Evolutionary conservation across 2,888 invertebrate genomes (phyloP).

Genomic region (Cerceris ruficornis): DNA sequence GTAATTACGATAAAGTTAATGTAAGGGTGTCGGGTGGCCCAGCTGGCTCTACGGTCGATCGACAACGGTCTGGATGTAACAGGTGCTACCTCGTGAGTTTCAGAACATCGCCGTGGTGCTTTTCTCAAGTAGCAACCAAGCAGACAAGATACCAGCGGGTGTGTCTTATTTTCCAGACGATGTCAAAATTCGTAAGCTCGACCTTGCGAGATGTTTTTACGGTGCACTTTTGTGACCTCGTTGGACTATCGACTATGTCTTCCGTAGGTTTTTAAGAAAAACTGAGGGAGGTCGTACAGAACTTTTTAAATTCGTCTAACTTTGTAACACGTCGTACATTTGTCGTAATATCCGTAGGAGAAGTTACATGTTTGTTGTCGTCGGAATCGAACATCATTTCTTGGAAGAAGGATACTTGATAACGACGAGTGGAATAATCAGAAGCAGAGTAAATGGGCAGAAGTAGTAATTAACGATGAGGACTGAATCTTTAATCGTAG

Average conservation of each 20-base stretch:
- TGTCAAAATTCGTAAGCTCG: slow-evolving; percentile 27
- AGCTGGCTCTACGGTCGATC: slow-evolving; percentile 70
- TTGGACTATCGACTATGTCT: too few species aligned
- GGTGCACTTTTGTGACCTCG: too few species aligned
- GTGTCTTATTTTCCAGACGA: slow-evolving; percentile 30
- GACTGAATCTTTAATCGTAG: slow-evolving; percentile 52
- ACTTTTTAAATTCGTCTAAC: too few species aligned
- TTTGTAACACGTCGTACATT: not conserved
- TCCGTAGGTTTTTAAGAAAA: too few species aligned
- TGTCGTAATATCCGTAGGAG: not conserved
- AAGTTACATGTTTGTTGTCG: not conserved
- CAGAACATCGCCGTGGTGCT: slow-evolving; percentile 39
- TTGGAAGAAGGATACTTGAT: not conserved
- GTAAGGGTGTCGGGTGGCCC: slow-evolving; percentile 71
- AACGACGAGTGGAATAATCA: not conserved
- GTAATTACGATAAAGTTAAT: slow-evolving; percentile 78
- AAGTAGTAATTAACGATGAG: slow-evolving; percentile 51
- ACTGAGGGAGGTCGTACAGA: too few species aligned
- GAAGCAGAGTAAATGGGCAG: not conserved
- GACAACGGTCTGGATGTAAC: slow-evolving; percentile 69
- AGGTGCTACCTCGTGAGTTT: slow-evolving; percentile 73
- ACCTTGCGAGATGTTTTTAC: slow-evolving; percentile 20
- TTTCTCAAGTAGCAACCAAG: slow-evolving; percentile 28
- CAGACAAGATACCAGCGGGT: slow-evolving; percentile 48
- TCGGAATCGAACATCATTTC: not conserved